Evolutionary conservation across 2,113 vertebrate species (phyloP).

Genomic region (Crocuta crocuta): DNA sequence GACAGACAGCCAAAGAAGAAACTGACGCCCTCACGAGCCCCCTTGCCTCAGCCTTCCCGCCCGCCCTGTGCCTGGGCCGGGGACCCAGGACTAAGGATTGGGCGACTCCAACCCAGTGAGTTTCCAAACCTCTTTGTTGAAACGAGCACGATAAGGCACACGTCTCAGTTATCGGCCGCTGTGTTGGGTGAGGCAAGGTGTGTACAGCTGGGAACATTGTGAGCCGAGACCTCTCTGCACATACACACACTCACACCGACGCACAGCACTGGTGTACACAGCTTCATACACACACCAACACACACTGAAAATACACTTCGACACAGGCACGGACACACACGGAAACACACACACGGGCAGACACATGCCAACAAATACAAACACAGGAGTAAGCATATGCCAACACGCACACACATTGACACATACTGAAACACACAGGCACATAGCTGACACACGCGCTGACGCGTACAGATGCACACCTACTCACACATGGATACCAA

Average conservation of each 20-base stretch:
- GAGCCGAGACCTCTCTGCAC: neutral
- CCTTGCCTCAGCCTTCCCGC: neutral
- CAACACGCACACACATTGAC: neutral
- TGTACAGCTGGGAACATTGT: neutral
- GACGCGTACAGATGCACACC: neutral
- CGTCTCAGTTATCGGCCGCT: neutral
- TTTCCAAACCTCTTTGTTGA: neutral
- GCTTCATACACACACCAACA: neutral
- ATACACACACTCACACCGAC: neutral
- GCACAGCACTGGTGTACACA: neutral
- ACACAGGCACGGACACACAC: neutral
- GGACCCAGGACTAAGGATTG: neutral
- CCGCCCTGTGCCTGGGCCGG: neutral
- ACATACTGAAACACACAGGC: neutral
- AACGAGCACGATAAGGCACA: slow-evolving; percentile 21
- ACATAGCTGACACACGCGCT: neutral
- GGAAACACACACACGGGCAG: neutral
- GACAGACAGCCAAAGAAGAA: slow-evolving; percentile 18
- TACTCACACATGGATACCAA: neutral
- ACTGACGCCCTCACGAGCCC: neutral
- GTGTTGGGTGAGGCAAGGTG: neutral
- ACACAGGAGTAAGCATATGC: neutral
- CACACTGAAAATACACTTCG: neutral
- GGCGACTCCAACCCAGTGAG: neutral
- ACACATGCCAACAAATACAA: neutral